Conservation (phyloP, 2,888 invertebrate genomes). For the Drosophila recens region DNA sequence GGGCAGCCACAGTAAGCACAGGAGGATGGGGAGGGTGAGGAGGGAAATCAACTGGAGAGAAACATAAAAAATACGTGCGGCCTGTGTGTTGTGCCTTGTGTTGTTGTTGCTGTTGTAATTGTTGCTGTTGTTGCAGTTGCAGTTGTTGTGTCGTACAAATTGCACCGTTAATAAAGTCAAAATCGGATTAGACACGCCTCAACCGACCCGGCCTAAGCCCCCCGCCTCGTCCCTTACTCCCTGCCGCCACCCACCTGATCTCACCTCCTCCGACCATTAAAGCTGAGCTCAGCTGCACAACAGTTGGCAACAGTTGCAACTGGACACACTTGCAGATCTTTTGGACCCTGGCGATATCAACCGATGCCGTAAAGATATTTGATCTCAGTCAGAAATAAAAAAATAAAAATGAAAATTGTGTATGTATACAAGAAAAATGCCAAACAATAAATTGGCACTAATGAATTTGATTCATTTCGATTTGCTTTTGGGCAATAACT, state of each 20-base stretch:
- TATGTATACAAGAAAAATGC: conserved; percentile 27
- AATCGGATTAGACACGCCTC: conserved; percentile 74
- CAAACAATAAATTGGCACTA: conserved; percentile 75
- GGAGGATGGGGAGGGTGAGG: too few species aligned
- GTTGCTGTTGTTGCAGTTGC: conserved; percentile 20
- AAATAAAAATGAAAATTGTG: neutral
- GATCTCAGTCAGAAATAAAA: conserved; percentile 31
- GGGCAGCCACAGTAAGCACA: neutral
- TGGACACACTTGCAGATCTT: conserved; percentile 36
- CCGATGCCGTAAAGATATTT: conserved; percentile 47
- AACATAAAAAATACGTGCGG: conserved; percentile 26
- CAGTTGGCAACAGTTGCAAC: conserved; percentile 29
- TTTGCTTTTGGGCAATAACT: conserved; percentile 72
- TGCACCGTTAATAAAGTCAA: conserved; percentile 78
- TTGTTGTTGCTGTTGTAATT: conserved; percentile 7
- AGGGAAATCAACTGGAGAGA: neutral
- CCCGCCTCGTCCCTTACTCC: neutral
- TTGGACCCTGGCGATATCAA: conserved; percentile 3
- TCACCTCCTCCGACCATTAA: neutral
- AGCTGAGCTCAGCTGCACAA: conserved; percentile 50
- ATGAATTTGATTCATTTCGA: conserved; percentile 78
- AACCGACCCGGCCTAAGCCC: conserved; percentile 18
- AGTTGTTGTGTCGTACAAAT: conserved; percentile 68
- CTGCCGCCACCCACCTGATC: neutral
- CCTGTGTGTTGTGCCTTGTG: conserved; percentile 16